Evolutionary conservation across 1,140 invertebrate species (phyloP).

Genomic region (Penaeus vannamei): DNA sequence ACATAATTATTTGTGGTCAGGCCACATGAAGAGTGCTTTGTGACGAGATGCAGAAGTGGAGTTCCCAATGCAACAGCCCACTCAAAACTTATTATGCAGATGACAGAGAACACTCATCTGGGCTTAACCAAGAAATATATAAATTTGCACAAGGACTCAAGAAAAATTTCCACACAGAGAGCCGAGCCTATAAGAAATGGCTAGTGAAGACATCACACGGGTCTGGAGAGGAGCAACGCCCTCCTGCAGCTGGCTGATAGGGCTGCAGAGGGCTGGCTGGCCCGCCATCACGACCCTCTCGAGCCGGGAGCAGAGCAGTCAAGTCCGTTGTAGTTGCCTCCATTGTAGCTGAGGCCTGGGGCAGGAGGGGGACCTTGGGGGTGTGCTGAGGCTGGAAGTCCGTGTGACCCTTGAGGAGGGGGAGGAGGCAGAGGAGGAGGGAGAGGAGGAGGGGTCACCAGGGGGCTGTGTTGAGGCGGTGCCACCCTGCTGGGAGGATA

Average conservation of each 20-base stretch:
- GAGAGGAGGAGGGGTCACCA: constrained; percentile 31
- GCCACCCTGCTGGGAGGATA: not conserved
- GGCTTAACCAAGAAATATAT: constrained; percentile 41
- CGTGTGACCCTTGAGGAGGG: constrained; percentile 14
- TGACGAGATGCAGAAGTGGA: constrained; percentile 34
- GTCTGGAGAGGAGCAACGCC: constrained; percentile 27
- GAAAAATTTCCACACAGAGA: constrained; percentile 46
- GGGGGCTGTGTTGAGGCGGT: constrained; percentile 7
- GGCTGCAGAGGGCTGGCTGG: constrained; percentile 27
- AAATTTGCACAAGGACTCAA: constrained; percentile 47
- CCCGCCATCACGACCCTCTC: constrained; percentile 59
- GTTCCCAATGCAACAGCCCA: constrained; percentile 3
- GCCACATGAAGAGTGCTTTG: constrained; percentile 43
- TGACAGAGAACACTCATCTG: constrained; percentile 42
- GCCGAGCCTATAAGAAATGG: constrained; percentile 45
- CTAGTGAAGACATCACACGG: constrained; percentile 10
- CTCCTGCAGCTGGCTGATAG: constrained; percentile 20
- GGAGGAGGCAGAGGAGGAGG: constrained; percentile 39
- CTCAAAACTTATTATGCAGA: constrained; percentile 31
- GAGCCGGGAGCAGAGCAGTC: constrained; percentile 51
- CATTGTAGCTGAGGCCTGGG: constrained; percentile 13
- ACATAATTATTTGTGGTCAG: constrained; percentile 48
- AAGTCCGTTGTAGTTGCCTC: constrained; percentile 33
- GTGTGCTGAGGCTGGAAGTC: constrained; percentile 4
- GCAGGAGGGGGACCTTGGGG: constrained; percentile 31